A percentile compares a stretch with the other conserved stretches of the same genome.
phyloP scores from a whole-genome alignment of 2,113 vertebrate genomes.

The Phrynosoma platyrhinos region DNA sequence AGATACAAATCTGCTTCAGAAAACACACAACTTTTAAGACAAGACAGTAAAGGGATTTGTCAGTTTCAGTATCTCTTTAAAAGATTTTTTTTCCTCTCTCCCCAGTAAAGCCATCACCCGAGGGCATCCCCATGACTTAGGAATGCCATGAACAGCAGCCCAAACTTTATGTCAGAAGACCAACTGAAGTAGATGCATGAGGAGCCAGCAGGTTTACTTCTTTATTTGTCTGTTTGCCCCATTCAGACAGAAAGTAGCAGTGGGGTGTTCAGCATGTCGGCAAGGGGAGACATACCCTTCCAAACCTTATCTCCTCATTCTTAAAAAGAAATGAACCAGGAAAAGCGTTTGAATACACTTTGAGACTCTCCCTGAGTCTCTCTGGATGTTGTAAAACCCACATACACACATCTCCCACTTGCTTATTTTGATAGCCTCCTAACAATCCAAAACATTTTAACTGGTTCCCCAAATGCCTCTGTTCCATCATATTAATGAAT shows the following conservation, averaged over 20 bases:
- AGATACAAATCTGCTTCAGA: not conserved
- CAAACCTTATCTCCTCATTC: not conserved
- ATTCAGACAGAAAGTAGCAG: not conserved
- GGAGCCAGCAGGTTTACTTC: not conserved
- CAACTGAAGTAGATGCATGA: not conserved
- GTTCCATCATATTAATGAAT: not conserved
- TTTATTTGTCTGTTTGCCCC: not conserved
- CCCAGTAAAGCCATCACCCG: not conserved
- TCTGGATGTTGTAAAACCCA: not conserved
- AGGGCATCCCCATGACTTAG: not conserved
- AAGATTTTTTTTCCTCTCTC: not conserved
- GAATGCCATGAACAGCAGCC: not conserved
- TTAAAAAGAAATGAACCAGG: not conserved
- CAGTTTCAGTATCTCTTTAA: not conserved
- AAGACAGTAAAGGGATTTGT: not conserved
- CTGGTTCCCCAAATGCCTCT: not conserved
- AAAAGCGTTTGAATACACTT: not conserved
- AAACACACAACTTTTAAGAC: not conserved
- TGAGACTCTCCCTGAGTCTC: not conserved
- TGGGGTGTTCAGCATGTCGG: too few relatives aligned
- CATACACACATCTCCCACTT: not conserved
- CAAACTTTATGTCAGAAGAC: not conserved
- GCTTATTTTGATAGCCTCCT: not conserved
- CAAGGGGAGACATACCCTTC: not conserved
- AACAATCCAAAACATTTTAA: not conserved